Percentiles rank a stretch among this genome's conserved stretches.
These are phyloP conservation scores for Adineta ricciae DNA, from an alignment of 2,888 invertebrate genomes.

Conservation along the genomic window DNA sequence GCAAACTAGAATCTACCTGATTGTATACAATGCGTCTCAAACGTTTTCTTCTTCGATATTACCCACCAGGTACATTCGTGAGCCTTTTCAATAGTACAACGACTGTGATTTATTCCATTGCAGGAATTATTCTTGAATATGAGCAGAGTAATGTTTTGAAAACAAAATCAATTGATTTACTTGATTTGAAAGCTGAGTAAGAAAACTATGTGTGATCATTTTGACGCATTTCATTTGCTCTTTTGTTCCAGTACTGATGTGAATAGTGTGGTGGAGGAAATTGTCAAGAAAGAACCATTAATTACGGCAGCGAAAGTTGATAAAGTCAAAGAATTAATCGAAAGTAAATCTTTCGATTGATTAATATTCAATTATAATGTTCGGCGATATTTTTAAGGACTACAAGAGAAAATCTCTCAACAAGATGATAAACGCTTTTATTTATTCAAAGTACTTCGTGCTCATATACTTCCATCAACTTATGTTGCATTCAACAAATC, in stretches of 20 bases:
- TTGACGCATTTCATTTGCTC: background rate
- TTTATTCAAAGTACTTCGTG: slow-evolving; percentile 48
- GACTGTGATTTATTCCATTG: slow-evolving; percentile 23
- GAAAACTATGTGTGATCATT: slow-evolving; percentile 32
- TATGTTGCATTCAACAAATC: slow-evolving; percentile 51
- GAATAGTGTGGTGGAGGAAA: slow-evolving; percentile 48
- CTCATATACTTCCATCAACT: slow-evolving; percentile 49
- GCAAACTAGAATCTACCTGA: background rate
- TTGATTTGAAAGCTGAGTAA: slow-evolving; percentile 48
- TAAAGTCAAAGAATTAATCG: slow-evolving; percentile 47
- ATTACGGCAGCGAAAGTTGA: slow-evolving; percentile 47
- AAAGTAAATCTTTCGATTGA: slow-evolving; percentile 41
- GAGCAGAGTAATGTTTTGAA: slow-evolving; percentile 48
- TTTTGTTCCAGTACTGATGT: slow-evolving; percentile 43
- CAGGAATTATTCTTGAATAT: slow-evolving; percentile 50
- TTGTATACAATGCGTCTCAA: slow-evolving; percentile 43
- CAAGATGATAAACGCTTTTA: slow-evolving; percentile 47
- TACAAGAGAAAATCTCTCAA: slow-evolving; percentile 46
- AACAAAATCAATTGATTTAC: slow-evolving; percentile 49
- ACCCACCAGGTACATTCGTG: slow-evolving; percentile 46
- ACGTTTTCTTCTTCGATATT: slow-evolving; percentile 48
- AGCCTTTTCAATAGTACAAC: no score
- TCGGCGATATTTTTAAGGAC: slow-evolving; percentile 36
- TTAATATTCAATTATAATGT: background rate
- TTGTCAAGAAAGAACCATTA: slow-evolving; percentile 46